Percentiles rank a stretch among this genome's conserved stretches.
Evolutionary conservation across 92 coral and sea anemone species (phyloP).

Genomic region (Bergia sp.): DNA sequence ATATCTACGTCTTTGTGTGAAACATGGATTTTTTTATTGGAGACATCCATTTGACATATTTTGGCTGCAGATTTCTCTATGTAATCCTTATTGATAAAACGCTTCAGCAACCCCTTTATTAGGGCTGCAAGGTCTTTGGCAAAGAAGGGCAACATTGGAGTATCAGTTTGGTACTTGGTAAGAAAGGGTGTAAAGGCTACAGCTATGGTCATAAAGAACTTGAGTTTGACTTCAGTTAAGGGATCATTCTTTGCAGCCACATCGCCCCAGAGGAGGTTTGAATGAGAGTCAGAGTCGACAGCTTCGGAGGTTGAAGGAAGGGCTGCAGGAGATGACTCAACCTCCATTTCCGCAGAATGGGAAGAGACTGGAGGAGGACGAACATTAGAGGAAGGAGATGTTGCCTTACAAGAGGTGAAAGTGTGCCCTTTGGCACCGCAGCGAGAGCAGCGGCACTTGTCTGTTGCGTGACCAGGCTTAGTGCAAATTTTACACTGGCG

Average conservation of each 20-base stretch:
- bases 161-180: constrained; percentile 25
- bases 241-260: constrained; percentile 7
- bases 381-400: no score
- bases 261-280: no score
- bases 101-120: background rate
- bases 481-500: no score
- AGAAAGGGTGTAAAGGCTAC: background rate
- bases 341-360: no score
- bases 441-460: no score
- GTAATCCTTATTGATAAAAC: constrained; percentile 21
- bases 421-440: no score
- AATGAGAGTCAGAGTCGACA: no score
- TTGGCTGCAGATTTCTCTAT: constrained; percentile 11
- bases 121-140: background rate
- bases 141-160: constrained; percentile 21
- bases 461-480: no score
- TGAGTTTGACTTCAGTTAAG: background rate
- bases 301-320: no score
- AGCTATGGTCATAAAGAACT: constrained; percentile 7
- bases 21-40: constrained; percentile 6
- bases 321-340: no score
- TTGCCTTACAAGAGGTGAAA: no score
- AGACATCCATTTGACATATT: constrained; percentile 17
- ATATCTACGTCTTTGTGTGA: constrained; percentile 21
- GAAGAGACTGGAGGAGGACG: no score